Conservation (phyloP, 2,797 vertebrate species). For the Alfaro cultratus region DNA sequence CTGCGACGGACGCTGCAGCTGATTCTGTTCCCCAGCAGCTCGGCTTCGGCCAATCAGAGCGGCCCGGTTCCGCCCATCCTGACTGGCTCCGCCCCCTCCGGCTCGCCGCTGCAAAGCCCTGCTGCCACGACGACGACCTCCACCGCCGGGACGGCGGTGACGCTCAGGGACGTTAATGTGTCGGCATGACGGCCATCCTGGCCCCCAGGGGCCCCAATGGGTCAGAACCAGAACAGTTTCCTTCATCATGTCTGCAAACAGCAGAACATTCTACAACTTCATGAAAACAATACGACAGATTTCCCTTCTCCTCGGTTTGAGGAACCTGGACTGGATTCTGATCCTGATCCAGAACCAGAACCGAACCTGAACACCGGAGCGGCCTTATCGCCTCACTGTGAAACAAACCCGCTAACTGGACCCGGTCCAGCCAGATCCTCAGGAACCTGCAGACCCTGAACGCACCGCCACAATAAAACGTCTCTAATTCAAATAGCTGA, state of each 20-base stretch:
- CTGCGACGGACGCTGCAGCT: conserved; percentile 92
- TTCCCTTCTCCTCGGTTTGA: neutral
- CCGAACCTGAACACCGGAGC: conserved; percentile 27
- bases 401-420: neutral
- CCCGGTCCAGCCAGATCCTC: neutral
- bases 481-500: neutral
- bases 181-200: conserved; percentile 80
- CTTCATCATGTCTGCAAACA: neutral
- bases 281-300: neutral
- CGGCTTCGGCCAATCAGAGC: conserved; percentile 68
- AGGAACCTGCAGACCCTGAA: neutral
- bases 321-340: neutral
- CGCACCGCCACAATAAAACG: neutral
- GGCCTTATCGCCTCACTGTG: conserved; percentile 42
- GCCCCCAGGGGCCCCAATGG: neutral
- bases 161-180: conserved; percentile 92
- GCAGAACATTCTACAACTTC: too few relatives aligned
- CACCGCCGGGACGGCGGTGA: conserved; percentile 69
- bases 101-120: conserved; percentile 41
- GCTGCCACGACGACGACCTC: conserved; percentile 11
- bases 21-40: conserved; percentile 88
- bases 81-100: conserved; percentile 44
- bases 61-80: conserved; percentile 34
- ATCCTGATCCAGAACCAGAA: neutral
- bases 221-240: neutral